Percentiles rank a stretch among this genome's conserved stretches.
These are phyloP conservation scores for Aphis craccivora DNA, from an alignment of 1,140 invertebrate species.

Conservation along the genomic window DNA sequence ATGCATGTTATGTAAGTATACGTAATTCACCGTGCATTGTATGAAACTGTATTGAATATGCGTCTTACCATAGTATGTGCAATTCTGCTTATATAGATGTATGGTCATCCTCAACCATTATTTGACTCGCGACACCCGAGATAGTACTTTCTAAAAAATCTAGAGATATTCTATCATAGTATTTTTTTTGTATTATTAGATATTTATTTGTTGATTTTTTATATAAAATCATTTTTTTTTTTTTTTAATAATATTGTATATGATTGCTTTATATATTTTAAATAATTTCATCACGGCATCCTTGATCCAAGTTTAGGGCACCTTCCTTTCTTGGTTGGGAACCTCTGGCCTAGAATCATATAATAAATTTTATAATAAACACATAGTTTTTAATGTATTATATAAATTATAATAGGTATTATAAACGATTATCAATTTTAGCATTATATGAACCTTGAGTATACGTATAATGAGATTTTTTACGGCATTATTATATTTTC, in stretches of 20 bases:
- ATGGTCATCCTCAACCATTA: background rate
- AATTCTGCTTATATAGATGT: background rate
- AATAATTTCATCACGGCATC: background rate
- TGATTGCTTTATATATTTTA: background rate
- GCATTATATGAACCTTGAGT: background rate
- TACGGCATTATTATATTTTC: background rate
- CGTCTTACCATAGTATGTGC: background rate
- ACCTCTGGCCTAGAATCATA: background rate
- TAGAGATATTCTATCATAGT: too few relatives aligned
- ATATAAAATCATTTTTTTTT: background rate
- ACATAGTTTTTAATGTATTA: background rate
- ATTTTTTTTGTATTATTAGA: too few relatives aligned
- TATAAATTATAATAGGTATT: background rate
- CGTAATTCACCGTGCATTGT: background rate
- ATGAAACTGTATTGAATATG: background rate
- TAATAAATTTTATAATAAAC: background rate
- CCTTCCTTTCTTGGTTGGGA: background rate
- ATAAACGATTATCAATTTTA: background rate
- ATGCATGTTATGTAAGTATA: too few relatives aligned
- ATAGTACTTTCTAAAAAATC: too few relatives aligned
- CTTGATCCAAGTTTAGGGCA: background rate
- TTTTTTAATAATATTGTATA: background rate
- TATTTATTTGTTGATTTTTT: too few relatives aligned
- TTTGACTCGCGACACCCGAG: too few relatives aligned
- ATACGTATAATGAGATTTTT: background rate